These are phyloP conservation scores for Podarcis siculus DNA, from an alignment of 2,797 vertebrate genomes.

Conservation along the genomic window DNA sequence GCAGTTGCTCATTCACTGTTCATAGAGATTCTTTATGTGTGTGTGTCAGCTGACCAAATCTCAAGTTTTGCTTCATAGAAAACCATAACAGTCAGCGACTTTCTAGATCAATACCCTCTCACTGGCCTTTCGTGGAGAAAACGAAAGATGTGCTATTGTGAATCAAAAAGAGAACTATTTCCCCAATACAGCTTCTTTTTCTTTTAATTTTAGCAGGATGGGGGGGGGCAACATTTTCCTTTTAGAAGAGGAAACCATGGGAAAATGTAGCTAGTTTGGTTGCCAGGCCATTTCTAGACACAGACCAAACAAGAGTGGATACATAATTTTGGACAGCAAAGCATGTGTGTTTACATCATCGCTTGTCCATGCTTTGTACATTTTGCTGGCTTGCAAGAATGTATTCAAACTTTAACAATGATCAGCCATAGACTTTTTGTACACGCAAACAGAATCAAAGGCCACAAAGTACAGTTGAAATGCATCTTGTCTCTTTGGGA, in stretches of 20 bases:
- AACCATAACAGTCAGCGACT: conserved; percentile 51
- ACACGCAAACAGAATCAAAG: conserved; percentile 19
- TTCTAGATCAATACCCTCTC: conserved; percentile 48
- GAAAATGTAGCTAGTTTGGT: conserved; percentile 36
- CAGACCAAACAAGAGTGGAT: conserved; percentile 60
- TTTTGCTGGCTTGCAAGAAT: conserved; percentile 57
- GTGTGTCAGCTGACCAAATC: conserved; percentile 24
- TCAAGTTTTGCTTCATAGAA: conserved; percentile 44
- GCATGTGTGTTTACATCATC: conserved; percentile 14
- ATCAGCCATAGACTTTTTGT: conserved; percentile 36
- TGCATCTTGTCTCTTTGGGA: conserved; percentile 40
- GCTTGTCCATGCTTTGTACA: conserved; percentile 45
- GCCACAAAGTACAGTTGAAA: conserved; percentile 37
- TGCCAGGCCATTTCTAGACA: conserved; percentile 55
- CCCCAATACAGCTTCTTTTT: conserved; percentile 39
- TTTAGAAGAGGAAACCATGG: conserved; percentile 44
- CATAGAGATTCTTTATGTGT: conserved; percentile 50
- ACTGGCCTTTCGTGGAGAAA: conserved; percentile 5
- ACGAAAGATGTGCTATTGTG: conserved; percentile 25
- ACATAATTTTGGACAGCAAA: conserved; percentile 57
- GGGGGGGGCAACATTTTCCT: conserved; percentile 28
- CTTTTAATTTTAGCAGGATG: conserved; percentile 19
- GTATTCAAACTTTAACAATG: conserved; percentile 55
- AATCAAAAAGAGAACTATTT: conserved; percentile 44
- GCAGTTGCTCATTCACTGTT: conserved; percentile 33